phyloP scores from a whole-genome alignment of 2,888 invertebrate genomes.

The Hydrotaea cyrtoneurina region DNA sequence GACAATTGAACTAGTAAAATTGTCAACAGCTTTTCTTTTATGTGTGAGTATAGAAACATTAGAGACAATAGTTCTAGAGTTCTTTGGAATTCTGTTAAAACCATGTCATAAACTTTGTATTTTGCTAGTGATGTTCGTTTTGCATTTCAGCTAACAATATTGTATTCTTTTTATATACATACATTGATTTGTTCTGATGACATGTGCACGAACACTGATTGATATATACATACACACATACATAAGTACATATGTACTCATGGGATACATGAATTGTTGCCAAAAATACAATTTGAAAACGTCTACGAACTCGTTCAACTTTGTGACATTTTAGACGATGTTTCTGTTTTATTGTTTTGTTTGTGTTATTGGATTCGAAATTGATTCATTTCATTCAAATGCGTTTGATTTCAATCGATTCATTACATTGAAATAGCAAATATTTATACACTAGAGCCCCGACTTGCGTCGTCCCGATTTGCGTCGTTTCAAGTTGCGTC shows the following conservation, averaged over 20 bases:
- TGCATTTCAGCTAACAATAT: background rate
- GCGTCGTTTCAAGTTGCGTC: too few relatives aligned
- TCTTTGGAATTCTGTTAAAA: too few relatives aligned
- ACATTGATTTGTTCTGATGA: background rate
- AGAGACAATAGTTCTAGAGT: too few relatives aligned
- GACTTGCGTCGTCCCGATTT: too few relatives aligned
- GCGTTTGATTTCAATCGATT: background rate
- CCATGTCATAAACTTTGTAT: too few relatives aligned
- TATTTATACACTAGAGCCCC: too few relatives aligned
- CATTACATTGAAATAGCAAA: background rate
- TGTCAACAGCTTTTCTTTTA: too few relatives aligned
- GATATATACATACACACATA: background rate
- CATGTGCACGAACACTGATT: background rate
- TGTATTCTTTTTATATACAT: background rate
- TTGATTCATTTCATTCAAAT: constrained; percentile 1
- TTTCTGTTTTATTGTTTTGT: constrained; percentile 5
- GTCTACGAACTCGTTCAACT: constrained; percentile 65
- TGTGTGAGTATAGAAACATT: too few relatives aligned
- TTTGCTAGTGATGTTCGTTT: background rate
- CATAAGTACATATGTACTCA: background rate
- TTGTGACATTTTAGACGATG: constrained; percentile 58
- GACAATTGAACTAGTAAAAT: too few relatives aligned
- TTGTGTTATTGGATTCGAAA: constrained; percentile 2
- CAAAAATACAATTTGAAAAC: constrained; percentile 61
- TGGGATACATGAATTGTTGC: constrained; percentile 42